These are phyloP conservation scores for Ichneumoninae sp. DNA, from an alignment of 2,888 invertebrate species.

Conservation along the genomic window DNA sequence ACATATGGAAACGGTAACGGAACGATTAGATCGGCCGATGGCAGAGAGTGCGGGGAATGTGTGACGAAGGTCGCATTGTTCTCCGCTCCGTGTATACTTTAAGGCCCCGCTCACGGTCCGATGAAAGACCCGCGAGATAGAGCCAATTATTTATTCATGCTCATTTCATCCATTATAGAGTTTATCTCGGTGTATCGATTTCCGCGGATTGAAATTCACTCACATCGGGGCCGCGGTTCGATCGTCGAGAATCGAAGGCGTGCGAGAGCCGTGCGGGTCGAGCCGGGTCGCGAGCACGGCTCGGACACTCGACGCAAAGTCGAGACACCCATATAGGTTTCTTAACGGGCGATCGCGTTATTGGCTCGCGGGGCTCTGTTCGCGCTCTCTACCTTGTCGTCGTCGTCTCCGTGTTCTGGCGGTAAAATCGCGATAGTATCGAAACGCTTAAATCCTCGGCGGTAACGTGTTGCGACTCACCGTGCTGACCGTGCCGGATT, in stretches of 20 bases:
- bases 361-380: background rate
- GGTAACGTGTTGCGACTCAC: background rate
- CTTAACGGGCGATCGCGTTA: background rate
- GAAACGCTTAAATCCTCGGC: slow-evolving; percentile 54
- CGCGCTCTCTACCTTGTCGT: background rate
- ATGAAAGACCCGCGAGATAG: slow-evolving; percentile 44
- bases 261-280: slow-evolving; percentile 47
- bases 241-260: slow-evolving; percentile 49
- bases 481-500: slow-evolving; percentile 50
- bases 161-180: slow-evolving; percentile 51
- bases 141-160: slow-evolving; percentile 62
- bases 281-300: slow-evolving; percentile 42
- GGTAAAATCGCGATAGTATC: slow-evolving; percentile 59
- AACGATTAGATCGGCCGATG: slow-evolving; percentile 54
- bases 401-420: background rate
- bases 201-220: slow-evolving; percentile 67
- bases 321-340: background rate
- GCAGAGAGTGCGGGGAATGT: slow-evolving; percentile 23
- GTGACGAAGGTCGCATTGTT: slow-evolving; percentile 58
- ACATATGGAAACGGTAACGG: slow-evolving; percentile 7
- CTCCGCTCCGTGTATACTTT: background rate
- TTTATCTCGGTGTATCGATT: slow-evolving; percentile 56
- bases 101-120: background rate
- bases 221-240: slow-evolving; percentile 19
- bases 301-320: slow-evolving; percentile 10